Evolutionary conservation across 2,888 invertebrate species (phyloP).

Genomic region (Melipona bicolor): DNA sequence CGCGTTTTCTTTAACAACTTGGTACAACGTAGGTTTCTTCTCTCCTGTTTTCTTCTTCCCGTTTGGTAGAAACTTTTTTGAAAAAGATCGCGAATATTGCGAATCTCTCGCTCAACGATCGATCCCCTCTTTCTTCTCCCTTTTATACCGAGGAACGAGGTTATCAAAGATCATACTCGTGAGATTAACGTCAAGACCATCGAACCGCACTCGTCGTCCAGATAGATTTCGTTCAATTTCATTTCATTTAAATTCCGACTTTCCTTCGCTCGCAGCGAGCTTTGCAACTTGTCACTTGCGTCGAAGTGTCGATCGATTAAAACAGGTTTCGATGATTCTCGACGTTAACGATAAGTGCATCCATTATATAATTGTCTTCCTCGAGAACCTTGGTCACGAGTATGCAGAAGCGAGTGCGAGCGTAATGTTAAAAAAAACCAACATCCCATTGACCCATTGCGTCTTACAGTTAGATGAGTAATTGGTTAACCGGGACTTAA

Average conservation of each 20-base stretch:
- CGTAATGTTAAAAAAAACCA: constrained; percentile 14
- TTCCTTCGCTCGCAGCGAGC: background rate
- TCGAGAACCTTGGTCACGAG: constrained; percentile 37
- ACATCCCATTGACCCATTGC: constrained; percentile 24
- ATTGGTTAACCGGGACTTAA: constrained; percentile 39
- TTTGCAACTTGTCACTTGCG: background rate
- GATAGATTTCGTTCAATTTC: background rate
- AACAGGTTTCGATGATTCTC: constrained; percentile 2
- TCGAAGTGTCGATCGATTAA: background rate
- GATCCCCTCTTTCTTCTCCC: constrained; percentile 39
- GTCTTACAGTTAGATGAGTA: constrained; percentile 11
- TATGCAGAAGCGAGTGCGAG: constrained; percentile 23
- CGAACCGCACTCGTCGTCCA: constrained; percentile 19
- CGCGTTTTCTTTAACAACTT: too few species aligned
- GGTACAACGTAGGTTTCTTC: too few species aligned
- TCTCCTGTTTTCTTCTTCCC: too few species aligned
- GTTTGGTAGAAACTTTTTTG: too few species aligned
- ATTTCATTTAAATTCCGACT: background rate
- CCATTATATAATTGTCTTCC: constrained; percentile 66
- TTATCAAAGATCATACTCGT: constrained; percentile 12
- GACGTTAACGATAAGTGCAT: constrained; percentile 53
- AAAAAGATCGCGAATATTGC: background rate
- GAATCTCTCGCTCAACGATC: constrained; percentile 31
- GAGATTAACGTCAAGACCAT: constrained; percentile 23
- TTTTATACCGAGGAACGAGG: constrained; percentile 26